Conservation (phyloP, 2,113 vertebrate species). For the Poicephalus meyeri region DNA sequence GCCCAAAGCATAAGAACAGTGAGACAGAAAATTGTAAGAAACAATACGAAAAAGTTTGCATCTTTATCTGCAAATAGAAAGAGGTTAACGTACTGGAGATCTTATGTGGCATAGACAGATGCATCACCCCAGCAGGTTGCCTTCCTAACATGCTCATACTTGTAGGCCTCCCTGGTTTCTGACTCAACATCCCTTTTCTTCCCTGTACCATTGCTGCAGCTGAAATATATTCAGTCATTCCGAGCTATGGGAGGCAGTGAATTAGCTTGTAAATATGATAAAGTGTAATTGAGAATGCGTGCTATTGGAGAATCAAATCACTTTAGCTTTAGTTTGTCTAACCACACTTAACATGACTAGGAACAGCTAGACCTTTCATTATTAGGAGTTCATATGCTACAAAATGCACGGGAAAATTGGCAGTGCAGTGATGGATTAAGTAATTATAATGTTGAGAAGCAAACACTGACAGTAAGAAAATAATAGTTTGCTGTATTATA, state of each 20-base stretch:
- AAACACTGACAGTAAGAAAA: constrained; percentile 41
- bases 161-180: neutral
- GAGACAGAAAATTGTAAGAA: neutral
- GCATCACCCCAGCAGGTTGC: neutral
- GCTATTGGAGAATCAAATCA: constrained; percentile 38
- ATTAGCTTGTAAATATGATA: constrained; percentile 40
- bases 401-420: constrained; percentile 47
- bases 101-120: accelerated
- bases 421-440: constrained; percentile 13
- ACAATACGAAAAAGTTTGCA: neutral
- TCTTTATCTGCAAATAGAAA: neutral
- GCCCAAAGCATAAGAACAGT: neutral
- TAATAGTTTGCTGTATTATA: neutral
- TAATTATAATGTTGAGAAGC: constrained; percentile 46
- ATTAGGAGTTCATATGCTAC: constrained; percentile 60
- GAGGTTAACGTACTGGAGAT: neutral
- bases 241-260: neutral
- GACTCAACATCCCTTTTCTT: neutral
- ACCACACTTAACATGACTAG: constrained; percentile 53
- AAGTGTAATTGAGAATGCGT: constrained; percentile 51
- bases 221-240: constrained; percentile 22
- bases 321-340: constrained; percentile 60
- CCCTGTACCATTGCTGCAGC: neutral
- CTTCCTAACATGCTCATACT: neutral
- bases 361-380: constrained; percentile 59